Conservation (phyloP, 2,888 invertebrate species). For the Polyploca ridens region DNA sequence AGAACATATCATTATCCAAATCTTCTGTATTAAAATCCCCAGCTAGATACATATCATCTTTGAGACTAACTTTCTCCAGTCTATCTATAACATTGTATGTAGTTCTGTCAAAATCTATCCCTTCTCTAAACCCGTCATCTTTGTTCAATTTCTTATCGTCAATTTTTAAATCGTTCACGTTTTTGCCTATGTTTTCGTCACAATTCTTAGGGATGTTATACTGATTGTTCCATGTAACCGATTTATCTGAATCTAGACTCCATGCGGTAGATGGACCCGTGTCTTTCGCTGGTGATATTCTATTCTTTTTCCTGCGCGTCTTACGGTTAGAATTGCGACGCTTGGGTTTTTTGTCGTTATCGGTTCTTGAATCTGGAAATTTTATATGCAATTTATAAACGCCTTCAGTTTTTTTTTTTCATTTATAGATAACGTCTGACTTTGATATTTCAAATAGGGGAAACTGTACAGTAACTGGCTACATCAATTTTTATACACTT, state of each 20-base stretch:
- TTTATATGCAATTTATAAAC: constrained; percentile 2
- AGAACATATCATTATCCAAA: constrained; percentile 64
- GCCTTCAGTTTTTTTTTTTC: not conserved
- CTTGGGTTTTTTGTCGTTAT: constrained; percentile 60
- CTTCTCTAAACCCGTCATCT: constrained; percentile 38
- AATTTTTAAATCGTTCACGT: constrained; percentile 62
- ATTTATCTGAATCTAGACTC: constrained; percentile 20
- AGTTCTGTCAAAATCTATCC: constrained; percentile 7
- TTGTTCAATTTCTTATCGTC: constrained; percentile 19
- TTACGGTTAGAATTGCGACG: constrained; percentile 69
- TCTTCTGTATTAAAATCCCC: constrained; percentile 68
- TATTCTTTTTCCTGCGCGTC: constrained; percentile 66
- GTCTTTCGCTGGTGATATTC: constrained; percentile 66
- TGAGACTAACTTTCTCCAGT: constrained; percentile 67
- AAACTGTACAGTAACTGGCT: not conserved
- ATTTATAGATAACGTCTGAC: not conserved
- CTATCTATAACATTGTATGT: constrained; percentile 72
- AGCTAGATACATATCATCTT: constrained; percentile 69
- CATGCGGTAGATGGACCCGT: constrained; percentile 15
- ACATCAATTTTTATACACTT: too few relatives aligned
- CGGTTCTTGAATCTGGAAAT: constrained; percentile 46
- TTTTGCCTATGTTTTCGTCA: constrained; percentile 66
- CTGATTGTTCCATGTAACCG: constrained; percentile 45
- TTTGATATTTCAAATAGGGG: not conserved
- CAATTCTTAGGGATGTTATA: constrained; percentile 42